Conservation (phyloP, 2,797 vertebrate genomes). For the Sitta carolinensis region DNA sequence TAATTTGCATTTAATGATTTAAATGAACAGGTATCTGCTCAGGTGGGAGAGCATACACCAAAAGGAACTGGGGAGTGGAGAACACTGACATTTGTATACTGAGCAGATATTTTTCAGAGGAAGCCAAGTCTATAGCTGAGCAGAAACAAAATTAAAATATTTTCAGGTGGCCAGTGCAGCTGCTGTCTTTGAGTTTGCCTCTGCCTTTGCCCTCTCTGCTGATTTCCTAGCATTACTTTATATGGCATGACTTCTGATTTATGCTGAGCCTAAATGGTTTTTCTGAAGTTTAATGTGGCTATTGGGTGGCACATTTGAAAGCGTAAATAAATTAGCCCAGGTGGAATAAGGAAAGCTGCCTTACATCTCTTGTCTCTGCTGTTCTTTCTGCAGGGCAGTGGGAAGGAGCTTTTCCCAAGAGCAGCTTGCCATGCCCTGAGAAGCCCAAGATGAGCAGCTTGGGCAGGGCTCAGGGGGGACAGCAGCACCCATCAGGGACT, state of each 20-base stretch:
- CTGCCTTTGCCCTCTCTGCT: background rate
- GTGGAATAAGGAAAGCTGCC: background rate
- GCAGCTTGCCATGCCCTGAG: fast-evolving
- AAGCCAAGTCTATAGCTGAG: background rate
- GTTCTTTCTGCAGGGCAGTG: background rate
- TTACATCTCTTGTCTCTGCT: background rate
- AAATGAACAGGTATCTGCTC: background rate
- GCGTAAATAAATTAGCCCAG: background rate
- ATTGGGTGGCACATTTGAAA: background rate
- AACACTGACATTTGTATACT: background rate
- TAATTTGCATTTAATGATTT: background rate
- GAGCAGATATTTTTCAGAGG: background rate
- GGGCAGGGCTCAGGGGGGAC: background rate
- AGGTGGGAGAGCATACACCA: background rate
- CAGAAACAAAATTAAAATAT: conserved; percentile 25
- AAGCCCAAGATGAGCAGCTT: fast-evolving
- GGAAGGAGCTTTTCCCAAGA: background rate
- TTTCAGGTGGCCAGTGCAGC: background rate
- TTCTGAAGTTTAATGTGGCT: background rate
- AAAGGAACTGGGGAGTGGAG: background rate
- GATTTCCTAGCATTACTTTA: background rate
- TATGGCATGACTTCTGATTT: background rate
- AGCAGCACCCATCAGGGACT: background rate
- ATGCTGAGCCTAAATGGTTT: background rate
- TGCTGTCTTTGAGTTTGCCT: background rate